Evolutionary conservation across 2,113 vertebrate species (phyloP).

Genomic region (Dendropsophus ebraccatus): DNA sequence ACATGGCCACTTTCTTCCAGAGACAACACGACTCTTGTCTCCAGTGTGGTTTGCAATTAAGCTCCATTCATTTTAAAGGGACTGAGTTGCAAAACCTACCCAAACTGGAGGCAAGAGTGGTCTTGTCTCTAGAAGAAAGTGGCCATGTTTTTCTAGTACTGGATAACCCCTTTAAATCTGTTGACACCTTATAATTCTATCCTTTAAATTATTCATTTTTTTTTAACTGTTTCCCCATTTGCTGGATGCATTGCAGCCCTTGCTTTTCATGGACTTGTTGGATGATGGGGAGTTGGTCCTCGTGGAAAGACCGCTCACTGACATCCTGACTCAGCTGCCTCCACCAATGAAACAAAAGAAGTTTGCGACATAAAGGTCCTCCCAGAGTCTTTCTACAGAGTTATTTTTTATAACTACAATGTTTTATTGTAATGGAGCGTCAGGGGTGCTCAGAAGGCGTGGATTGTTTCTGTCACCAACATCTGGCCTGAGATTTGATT

Average conservation of each 20-base stretch:
- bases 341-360: slow-evolving; percentile 89
- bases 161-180: too few relatives aligned
- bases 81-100: too few relatives aligned
- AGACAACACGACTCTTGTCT: too few relatives aligned
- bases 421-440: not conserved
- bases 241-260: slow-evolving; percentile 70
- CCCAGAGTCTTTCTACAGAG: not conserved
- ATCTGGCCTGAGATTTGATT: not conserved
- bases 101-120: too few relatives aligned
- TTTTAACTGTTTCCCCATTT: not conserved
- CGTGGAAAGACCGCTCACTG: slow-evolving; percentile 88
- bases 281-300: slow-evolving; percentile 85
- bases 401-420: not conserved
- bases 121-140: too few relatives aligned
- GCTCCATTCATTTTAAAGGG: too few relatives aligned
- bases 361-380: slow-evolving; percentile 85
- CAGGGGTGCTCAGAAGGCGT: not conserved
- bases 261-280: slow-evolving; percentile 82
- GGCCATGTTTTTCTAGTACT: too few relatives aligned
- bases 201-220: not conserved
- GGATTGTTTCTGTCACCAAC: not conserved
- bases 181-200: too few relatives aligned
- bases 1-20: too few relatives aligned
- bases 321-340: slow-evolving; percentile 85
- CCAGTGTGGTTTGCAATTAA: too few relatives aligned